Base-by-base conservation (phyloP, 2,113 vertebrate species). In the Lipotes vexillifer region DNA sequence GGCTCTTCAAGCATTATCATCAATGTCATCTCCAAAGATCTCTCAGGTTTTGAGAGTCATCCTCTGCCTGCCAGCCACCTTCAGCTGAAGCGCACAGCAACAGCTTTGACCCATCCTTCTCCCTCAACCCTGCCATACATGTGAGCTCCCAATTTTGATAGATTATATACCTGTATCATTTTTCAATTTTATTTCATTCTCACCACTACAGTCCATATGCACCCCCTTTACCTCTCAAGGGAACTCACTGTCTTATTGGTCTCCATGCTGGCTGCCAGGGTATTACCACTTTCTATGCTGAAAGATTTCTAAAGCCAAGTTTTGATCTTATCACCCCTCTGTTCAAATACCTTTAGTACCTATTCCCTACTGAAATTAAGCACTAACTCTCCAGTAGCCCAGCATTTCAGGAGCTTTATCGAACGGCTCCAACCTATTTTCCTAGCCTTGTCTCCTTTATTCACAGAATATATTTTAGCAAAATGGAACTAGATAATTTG, bases 241-340 rank as follows among this genome's bases (percentile, higher is more conserved):
- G 57, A 83, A 61, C 38, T 41, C 29, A 72, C 4, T 78, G n/a
- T 49, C 31, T 69, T 65, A 88, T 1, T 59, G 85, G 52, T 86
- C 59, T 75, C 33, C 15, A 57, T 2, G 21, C 38, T 44, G 9
- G 72, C 65, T 95, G n/a, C 27, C 20, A 36, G 36, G 31, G n/a
- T 80, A 38, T 13, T 85, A 93, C 21, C 11, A 88, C 21, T 27
- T 87, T 93, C 81, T 55, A 20, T n/a, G 59, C 12, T 49, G 66
- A 93, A 77, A 95, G 27, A 77, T 36, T 81, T 78, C 85, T 71
- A 87, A 92, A 90, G 75, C 33, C 8, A 94, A 89, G 68, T 89
- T 93, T 81, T 63, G 38, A 66, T 85, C 82, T 31, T 72, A 87
- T 41, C 68, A 74, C 14, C 46, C 38, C 12, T 66, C 31, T 93